phyloP scores from a whole-genome alignment of 2,888 invertebrate species.

The Drosophila hamatofila region DNA sequence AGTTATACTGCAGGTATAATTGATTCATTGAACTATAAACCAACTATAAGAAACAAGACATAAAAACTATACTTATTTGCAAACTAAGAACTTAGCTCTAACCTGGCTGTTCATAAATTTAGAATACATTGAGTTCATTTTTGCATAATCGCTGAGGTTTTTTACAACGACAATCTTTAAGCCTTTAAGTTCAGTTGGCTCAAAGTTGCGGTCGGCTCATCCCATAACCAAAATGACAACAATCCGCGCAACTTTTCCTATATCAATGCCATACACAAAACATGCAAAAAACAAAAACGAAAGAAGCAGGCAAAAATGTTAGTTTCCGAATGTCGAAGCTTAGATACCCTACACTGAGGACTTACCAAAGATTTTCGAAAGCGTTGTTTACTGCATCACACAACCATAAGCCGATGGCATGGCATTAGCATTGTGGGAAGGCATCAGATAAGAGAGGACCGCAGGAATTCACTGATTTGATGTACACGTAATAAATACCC shows the following conservation, averaged over 20 bases:
- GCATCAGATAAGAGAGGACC: neutral
- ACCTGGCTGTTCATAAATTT: neutral
- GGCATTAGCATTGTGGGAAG: too few species aligned
- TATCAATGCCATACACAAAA: constrained; percentile 68
- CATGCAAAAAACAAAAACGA: constrained; percentile 3
- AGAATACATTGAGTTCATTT: neutral
- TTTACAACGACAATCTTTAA: neutral
- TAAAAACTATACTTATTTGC: neutral
- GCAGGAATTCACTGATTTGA: neutral
- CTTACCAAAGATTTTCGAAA: neutral
- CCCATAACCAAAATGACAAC: constrained; percentile 38
- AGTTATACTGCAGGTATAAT: too few species aligned
- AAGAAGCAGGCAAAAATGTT: neutral
- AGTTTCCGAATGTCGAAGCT: neutral
- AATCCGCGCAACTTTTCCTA: constrained; percentile 54
- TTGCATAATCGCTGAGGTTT: too few species aligned
- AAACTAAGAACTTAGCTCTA: neutral
- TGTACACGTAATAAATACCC: neutral
- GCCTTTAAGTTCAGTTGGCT: constrained; percentile 20
- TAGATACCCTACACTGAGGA: constrained; percentile 1
- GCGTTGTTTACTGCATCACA: neutral
- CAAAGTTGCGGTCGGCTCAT: constrained; percentile 40
- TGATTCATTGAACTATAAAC: too few species aligned
- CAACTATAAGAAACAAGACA: neutral
- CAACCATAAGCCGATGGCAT: neutral